Base-by-base conservation (phyloP, 2,113 vertebrate genomes). In the Daphoenositta chrysoptera region DNA sequence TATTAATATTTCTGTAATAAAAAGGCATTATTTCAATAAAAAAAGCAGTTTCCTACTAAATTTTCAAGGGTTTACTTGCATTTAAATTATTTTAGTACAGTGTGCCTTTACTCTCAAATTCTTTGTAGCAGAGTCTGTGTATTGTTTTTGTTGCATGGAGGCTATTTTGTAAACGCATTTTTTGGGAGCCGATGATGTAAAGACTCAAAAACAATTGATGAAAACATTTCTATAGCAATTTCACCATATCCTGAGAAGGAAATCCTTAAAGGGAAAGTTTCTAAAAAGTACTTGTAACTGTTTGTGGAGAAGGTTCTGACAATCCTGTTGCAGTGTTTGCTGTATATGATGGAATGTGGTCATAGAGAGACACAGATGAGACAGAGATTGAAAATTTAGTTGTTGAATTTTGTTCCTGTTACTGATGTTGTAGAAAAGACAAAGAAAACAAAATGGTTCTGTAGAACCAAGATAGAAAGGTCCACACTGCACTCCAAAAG, bases 1-100 rank as follows among this genome's bases (percentile, higher is more conserved):
- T 97, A 93, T 95, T 95, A 87, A 93, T 88, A 68, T 86, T 97
- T 97, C 96, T 98, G 98, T 98, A 95, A 96, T 97, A 97, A 95
- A 97, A 96, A 97, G 96, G 94, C 30, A 4, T 94, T 97, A 61
- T 95, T 96, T 96, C 97, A 98, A 98, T 98, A 98, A 98, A 97
- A 97, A 89, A 63, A 88, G n/a, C 58, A 93, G 70, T 97, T 94
- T 95, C 92, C 30, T 87, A 89, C 79, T 83, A 78, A 90, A 90
- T 89, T 91, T 90, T 39, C n/a, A 92, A 94, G 87, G 94, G 57
- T 87, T 88, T 89, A 95, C 63, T 91, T 93, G 94, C 96, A 93
- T 96, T 95, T 94, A 92, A 80, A 24, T 96, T 90, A 60, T 82
- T 94, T 79, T 54, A 95, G 96, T 54, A 17, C 60, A 82, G 33